Base-by-base conservation (phyloP, 2,797 vertebrate species). In the Argyrosomus regius region DNA sequence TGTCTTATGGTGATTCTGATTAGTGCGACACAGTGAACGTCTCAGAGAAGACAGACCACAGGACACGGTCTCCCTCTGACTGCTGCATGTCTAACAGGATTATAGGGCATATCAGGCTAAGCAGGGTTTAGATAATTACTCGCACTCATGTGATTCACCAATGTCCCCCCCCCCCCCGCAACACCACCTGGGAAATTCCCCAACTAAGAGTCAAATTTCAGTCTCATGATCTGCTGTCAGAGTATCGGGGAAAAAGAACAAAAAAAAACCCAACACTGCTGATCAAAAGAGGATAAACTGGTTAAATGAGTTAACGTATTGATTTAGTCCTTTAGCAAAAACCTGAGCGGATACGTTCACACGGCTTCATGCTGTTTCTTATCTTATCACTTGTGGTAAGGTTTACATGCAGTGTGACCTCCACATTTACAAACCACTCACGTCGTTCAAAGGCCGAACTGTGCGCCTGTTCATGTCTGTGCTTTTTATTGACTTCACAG, bases 21-120 rank as follows among this genome's bases (percentile, higher is more conserved):
- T 70, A 61, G 61, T 39, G 48, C 59, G 22, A 69, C 72, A 64
- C 74, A 85, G 61, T 49, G 58, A 71, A 28, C 28, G 17, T 70
- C 52, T 70, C 49, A 80, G 16, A 56, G 57, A 13, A 75, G 50
- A 69, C 59, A 48, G 45, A 65, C 72, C 72, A 77, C 64, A 86
- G 78, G 66, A 80, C 76, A 76, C 50, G 12, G 68, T 64, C 56
- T 79, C 77, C 75, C 59, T 84, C 66, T 80, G 86, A 87, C 68
- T 78, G 73, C 78, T 72, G 82, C 81, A 73, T 81, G 69, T 60
- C 89, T 87, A 92, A 90, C 81, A 61, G 77, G 91, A 90, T 94
- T 90, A 91, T 2, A 81, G 77, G 50, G 57, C 62, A 70, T 41
- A 58, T 52, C 81, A 62, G 73, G 63, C 50, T 72, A 71, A 78